phyloP scores from a whole-genome alignment of 2,888 invertebrate species.

The Pecten maximus region DNA sequence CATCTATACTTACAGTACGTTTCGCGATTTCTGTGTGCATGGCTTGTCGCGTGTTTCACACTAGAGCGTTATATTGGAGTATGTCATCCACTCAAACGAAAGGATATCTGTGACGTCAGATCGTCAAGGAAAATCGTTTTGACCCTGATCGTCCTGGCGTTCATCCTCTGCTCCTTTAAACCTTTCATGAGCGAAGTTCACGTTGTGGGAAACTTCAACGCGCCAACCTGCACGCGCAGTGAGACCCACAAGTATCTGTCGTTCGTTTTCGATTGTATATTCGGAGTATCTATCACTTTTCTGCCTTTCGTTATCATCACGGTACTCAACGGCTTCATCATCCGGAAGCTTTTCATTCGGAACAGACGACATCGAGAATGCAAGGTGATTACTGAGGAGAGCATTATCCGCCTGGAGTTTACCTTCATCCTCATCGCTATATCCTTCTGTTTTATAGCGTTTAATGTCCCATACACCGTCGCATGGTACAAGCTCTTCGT shows the following conservation, averaged over 20 bases:
- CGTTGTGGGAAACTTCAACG: slow-evolving; percentile 52
- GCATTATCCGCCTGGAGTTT: slow-evolving; percentile 77
- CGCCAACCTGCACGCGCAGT: slow-evolving; percentile 68
- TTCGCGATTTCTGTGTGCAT: slow-evolving; percentile 78
- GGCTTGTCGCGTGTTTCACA: slow-evolving; percentile 79
- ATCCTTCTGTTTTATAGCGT: slow-evolving; percentile 78
- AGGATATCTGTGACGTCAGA: slow-evolving; percentile 72
- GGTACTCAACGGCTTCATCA: slow-evolving; percentile 76
- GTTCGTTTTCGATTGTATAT: slow-evolving; percentile 75
- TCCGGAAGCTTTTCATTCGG: slow-evolving; percentile 72
- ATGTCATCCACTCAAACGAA: slow-evolving; percentile 75
- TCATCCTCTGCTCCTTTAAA: slow-evolving; percentile 71
- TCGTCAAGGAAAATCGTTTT: slow-evolving; percentile 72
- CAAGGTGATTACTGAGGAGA: slow-evolving; percentile 72
- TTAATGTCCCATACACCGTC: slow-evolving; percentile 79
- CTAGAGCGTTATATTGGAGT: slow-evolving; percentile 79
- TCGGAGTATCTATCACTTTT: slow-evolving; percentile 75
- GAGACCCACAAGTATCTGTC: slow-evolving; percentile 63
- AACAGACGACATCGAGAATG: slow-evolving; percentile 68
- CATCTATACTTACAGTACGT: slow-evolving; percentile 87
- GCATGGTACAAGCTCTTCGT: slow-evolving; percentile 74
- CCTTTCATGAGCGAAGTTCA: slow-evolving; percentile 70
- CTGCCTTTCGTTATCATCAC: slow-evolving; percentile 79
- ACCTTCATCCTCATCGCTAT: slow-evolving; percentile 78
- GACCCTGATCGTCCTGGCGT: slow-evolving; percentile 64